Evolutionary conservation across 2,113 vertebrate species (phyloP), one percentile per base, ranked within the genome.

Genomic region (Erinaceus europaeus): DNA sequence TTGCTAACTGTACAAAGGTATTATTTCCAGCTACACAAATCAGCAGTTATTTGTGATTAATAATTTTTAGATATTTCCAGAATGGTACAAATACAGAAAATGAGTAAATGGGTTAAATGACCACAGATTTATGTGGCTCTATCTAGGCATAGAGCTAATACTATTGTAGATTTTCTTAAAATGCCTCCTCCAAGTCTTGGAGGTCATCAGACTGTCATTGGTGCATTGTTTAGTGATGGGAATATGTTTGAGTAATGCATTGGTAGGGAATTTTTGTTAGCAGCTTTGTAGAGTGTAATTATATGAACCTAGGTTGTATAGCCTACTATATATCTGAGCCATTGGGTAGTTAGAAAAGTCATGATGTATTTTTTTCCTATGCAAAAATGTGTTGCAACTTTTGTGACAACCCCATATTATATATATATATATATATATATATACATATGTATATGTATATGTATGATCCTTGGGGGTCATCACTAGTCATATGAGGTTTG

Each of bases 1-100:
- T 77, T 44, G n/a, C 85, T 27, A 48, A 29, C 36, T 88, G 48
- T 85, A n/a, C 55, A 72, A 82, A 86, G 80, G 11, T 76, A 38
- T 57, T 82, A 48, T 44, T 50, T 88, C 32, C 25, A 53, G 46
- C 48, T 67, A 27, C 36, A 36, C 48, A 23, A 73, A 38, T 69
- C 9, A 82, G 71, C 68, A 88, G 4, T 84, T 86, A 44, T 78
- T 84, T 78, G 38, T 91, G 57, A 42, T 67, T 73, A 84, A 80
- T 36, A 78, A 6, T 77, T 86, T 89, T 80, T 52, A 57, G 32
- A n/a, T 89, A 23, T 15, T 86, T 32, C 46, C 50, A 48, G 55
- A 57, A 71, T 80, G 64, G 29, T 86, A 59, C 75, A 42, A 64
- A 86, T n/a, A 42, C 40, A 50, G 59, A 65, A 52, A 78, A 10